Percentiles rank a stretch among this genome's conserved stretches.
These are phyloP conservation scores for Lophotis ruficrista DNA, from an alignment of 2,113 vertebrate genomes.

Conservation along the genomic window DNA sequence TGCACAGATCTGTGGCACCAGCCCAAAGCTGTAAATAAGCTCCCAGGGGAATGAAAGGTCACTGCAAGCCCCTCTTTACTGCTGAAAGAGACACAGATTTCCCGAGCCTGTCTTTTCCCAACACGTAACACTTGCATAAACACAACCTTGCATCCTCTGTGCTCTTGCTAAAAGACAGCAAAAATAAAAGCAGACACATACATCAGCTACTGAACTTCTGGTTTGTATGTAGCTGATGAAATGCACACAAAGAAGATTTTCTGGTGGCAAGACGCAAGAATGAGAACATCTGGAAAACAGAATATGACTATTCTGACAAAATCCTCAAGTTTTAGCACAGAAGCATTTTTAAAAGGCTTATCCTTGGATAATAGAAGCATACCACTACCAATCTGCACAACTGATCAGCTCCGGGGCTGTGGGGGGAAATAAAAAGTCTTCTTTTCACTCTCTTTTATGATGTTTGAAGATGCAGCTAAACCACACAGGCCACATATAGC, in stretches of 20 bases:
- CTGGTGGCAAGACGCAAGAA: slow-evolving; percentile 14
- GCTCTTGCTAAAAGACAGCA: not conserved
- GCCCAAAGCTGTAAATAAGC: not conserved
- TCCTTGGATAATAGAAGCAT: not conserved
- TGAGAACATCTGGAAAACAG: slow-evolving; percentile 27
- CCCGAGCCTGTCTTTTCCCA: not conserved
- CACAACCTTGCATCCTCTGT: not conserved
- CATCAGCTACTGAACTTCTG: not conserved
- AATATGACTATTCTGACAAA: slow-evolving; percentile 19
- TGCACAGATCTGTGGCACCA: not conserved
- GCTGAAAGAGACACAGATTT: not conserved
- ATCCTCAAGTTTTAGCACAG: not conserved
- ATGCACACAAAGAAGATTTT: not conserved
- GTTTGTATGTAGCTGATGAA: not conserved
- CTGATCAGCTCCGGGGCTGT: not conserved
- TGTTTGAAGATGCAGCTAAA: not conserved
- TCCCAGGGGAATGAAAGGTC: not conserved
- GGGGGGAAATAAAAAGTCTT: not conserved
- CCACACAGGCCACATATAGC: not conserved
- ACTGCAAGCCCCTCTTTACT: not conserved
- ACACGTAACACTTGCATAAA: not conserved
- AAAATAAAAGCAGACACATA: not conserved
- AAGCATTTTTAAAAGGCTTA: not conserved
- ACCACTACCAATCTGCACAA: not conserved
- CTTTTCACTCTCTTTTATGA: not conserved